Evolutionary conservation across 2,797 vertebrate species (phyloP).

Genomic region (Crax fasciolata): DNA sequence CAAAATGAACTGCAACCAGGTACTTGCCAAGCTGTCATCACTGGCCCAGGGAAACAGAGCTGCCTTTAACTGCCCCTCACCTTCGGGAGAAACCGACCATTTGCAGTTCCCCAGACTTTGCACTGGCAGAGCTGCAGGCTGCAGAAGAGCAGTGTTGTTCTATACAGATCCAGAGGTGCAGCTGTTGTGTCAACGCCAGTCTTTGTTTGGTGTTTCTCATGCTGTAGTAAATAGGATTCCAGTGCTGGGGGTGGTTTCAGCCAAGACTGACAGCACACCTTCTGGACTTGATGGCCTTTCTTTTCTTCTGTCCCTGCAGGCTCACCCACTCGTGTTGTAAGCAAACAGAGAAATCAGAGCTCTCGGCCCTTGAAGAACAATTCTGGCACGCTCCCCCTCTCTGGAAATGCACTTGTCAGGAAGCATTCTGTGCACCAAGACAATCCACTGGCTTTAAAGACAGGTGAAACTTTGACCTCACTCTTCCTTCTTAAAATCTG

Average conservation of each 20-base stretch:
- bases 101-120: not conserved
- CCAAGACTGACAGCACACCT: not conserved
- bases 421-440: conserved; percentile 12
- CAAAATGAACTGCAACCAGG: not conserved
- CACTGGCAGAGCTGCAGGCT: not conserved
- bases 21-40: not conserved
- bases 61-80: not conserved
- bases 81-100: not conserved
- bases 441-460: conserved; percentile 41
- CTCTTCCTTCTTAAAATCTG: not conserved
- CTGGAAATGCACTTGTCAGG: conserved; percentile 16
- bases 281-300: not conserved
- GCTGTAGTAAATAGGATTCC: not conserved
- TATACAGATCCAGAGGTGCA: not conserved
- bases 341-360: conserved; percentile 80
- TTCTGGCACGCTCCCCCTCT: conserved; percentile 67
- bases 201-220: not conserved
- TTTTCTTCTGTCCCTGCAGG: conserved; percentile 74
- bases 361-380: conserved; percentile 76
- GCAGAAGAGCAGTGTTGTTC: not conserved
- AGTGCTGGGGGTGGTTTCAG: not conserved
- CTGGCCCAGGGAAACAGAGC: not conserved
- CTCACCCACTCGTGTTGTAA: conserved; percentile 85
- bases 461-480: conserved; percentile 38
- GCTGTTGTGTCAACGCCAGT: not conserved